Base-by-base conservation (phyloP, 2,888 invertebrate species). In the Galerucella nymphaeae region DNA sequence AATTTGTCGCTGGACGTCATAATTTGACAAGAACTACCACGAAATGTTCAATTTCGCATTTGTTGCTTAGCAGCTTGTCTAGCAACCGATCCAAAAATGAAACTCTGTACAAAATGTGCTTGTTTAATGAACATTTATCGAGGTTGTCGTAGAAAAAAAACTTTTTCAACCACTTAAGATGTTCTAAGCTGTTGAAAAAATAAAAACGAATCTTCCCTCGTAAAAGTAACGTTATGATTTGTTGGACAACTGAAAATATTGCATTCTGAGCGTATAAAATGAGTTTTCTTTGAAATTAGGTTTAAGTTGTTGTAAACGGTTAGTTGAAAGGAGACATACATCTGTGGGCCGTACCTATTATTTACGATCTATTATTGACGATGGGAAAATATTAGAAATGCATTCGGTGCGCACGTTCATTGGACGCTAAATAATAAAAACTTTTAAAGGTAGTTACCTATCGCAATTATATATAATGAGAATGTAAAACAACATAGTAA, bases 321-420 rank as follows among this genome's bases (percentile, higher is more conserved):
- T 61, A 48, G 67, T 67, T 67, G 45, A 61, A 48, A 42, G 61
- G 59, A 61, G 41, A 58, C 67, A 67, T 59, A 61, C 50, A 67
- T 67, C 59, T 67, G 59, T 67, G 59, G 67, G 67, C 11, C 67
- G 59, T 67, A 67, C 48, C 59, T 38, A 48, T 38, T 67, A 67
- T 67, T 67, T 67, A 67, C n/a, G 67, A 61, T 16, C 67, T 23
- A 67, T 67, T 67, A 67, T 67, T 61, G 45, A 38, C 61, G 67
- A 59, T 67, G 67, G 67, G 67, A 67, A 67, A 67, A 67, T 67
- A 59, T 67, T 67, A 67, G 66, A 67, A 67, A 67, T 67, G 48
- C 67, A 61, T 61, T 61, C 61, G 11, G 67, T 61, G 42, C 48
- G 59, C 16, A n/a, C 38, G 30, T 50, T 38, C 50, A 67, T 67